Base-by-base conservation (phyloP, 2,113 vertebrate genomes). In the Coptodon rendalli region DNA sequence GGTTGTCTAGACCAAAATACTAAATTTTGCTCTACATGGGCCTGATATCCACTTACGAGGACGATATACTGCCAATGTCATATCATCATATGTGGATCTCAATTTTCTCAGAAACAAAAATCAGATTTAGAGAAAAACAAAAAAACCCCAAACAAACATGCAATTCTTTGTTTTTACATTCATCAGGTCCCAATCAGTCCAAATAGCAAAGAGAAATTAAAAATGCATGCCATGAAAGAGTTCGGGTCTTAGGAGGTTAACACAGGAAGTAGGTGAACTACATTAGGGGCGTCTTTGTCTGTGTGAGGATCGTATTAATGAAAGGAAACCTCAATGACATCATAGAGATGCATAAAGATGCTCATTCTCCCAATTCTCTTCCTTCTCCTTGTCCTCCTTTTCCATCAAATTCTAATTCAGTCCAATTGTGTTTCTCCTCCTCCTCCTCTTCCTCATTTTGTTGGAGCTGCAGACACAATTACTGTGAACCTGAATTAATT, bases 341-440 rank as follows among this genome's bases (percentile, higher is more conserved):
- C 38, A 43, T 45, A 19, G 0, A 63, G 59, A 16, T 0, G 2
- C 19, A 11, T 54, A 54, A 6, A 54, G n/a, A 7, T 0, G 16
- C 16, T 31, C 59, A 22, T 1, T 22, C 59, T 63, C 2, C 27
- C 0, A 3, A 53, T 10, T 17, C 66, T 71, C 7, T 6, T 45
- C 68, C 38, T 45, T 7, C 59, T 31, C 54, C 17, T n/a, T n/a
- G 1, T 54, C 1, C 2, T 1, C 3, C 59, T 63, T 11, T 36
- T 63, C 31, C 59, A 36, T 38, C 31, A 8, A 63, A 63, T 34
- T 63, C 29, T 63, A 6, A 63, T 36, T 63, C 5, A 63, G 9
- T 0, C 31, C 3, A 63, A 63, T n/a, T 12, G 16, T 8, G 11
- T 40, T 71, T 40, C 63, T 43, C 36, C 45, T 6, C 19, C 45